A percentile compares a stretch with the other conserved stretches of the same genome.
Evolutionary conservation across 2,888 invertebrate genomes (phyloP).

Genomic region (Phortica okadai): DNA sequence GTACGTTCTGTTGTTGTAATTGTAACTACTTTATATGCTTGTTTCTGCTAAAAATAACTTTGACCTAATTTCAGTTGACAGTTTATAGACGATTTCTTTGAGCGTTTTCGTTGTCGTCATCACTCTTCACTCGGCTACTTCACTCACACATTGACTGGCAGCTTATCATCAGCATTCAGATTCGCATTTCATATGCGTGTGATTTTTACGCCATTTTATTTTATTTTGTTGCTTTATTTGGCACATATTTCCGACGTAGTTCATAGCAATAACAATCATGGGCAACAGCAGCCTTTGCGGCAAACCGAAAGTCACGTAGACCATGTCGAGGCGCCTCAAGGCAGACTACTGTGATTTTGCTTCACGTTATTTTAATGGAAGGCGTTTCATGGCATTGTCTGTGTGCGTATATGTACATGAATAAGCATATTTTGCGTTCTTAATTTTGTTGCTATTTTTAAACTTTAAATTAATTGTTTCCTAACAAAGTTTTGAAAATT

Average conservation of each 20-base stretch:
- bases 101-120: background rate
- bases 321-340: constrained; percentile 41
- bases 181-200: background rate
- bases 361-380: too few relatives aligned
- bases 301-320: constrained; percentile 43
- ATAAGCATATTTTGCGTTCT: constrained; percentile 1
- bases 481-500: background rate
- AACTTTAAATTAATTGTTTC: constrained; percentile 46
- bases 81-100: constrained; percentile 26
- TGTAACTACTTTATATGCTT: constrained; percentile 1
- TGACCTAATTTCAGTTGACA: constrained; percentile 64
- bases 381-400: background rate
- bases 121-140: background rate
- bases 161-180: background rate
- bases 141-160: background rate
- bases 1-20: background rate
- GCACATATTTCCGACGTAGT: background rate
- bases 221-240: background rate
- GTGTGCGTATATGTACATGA: constrained; percentile 12
- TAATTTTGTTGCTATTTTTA: constrained; percentile 45
- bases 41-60: constrained; percentile 58
- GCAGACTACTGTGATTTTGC: constrained; percentile 1
- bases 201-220: constrained; percentile 9
- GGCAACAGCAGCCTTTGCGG: background rate
- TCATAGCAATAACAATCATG: constrained; percentile 1